A percentile compares a stretch with the other conserved stretches of the same genome.
Evolutionary conservation across 2,797 vertebrate genomes (phyloP).

Genomic region (Aphelocoma californica): DNA sequence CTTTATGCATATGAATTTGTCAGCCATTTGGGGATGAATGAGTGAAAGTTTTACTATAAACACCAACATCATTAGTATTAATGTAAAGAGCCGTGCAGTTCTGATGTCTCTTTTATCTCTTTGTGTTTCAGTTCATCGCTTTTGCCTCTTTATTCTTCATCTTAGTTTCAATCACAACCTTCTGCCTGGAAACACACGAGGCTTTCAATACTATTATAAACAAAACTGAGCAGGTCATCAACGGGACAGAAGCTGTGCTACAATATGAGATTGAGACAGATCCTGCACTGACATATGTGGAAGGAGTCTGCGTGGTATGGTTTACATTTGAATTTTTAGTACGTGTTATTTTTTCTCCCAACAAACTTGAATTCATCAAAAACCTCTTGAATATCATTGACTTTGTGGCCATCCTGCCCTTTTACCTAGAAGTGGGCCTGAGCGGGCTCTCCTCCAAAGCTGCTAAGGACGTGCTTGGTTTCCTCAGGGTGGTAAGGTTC

Average conservation of each 20-base stretch:
- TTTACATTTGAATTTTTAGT: slow-evolving; percentile 98
- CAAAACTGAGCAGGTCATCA: slow-evolving; percentile 86
- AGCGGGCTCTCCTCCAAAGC: slow-evolving; percentile 97
- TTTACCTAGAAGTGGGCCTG: slow-evolving; percentile 95
- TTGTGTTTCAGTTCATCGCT: slow-evolving; percentile 89
- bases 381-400: slow-evolving; percentile 97
- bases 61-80: background rate
- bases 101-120: slow-evolving; percentile 35
- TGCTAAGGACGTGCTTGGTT: slow-evolving; percentile 95
- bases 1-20: background rate
- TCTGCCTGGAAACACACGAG: slow-evolving; percentile 98
- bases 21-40: background rate
- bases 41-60: background rate
- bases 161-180: slow-evolving; percentile 97
- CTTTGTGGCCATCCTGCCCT: slow-evolving; percentile 96
- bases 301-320: slow-evolving; percentile 97
- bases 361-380: slow-evolving; percentile 96
- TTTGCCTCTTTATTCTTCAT: slow-evolving; percentile 99
- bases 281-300: slow-evolving; percentile 92
- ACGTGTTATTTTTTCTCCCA: slow-evolving; percentile 93
- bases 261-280: slow-evolving; percentile 96
- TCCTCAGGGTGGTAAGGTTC: slow-evolving; percentile 96
- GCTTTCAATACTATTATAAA: slow-evolving; percentile 98
- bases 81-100: background rate
- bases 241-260: slow-evolving; percentile 81